Evolutionary conservation across 2,888 invertebrate genomes (phyloP), one percentile per base, ranked within the genome.

Genomic region (Drosophila austrosaltans): DNA sequence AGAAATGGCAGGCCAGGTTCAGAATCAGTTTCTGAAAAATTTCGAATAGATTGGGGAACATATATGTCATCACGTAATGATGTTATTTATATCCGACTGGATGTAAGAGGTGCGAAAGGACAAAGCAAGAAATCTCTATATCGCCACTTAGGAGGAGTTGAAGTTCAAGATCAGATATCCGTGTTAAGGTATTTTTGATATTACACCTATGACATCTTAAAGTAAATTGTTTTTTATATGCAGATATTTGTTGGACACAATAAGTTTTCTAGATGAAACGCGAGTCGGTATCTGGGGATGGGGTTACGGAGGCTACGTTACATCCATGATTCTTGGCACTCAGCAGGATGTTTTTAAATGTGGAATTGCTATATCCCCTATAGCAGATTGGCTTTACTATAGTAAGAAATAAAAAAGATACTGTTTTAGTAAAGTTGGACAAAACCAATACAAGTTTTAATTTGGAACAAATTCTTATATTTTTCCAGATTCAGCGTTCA

Each of bases 381-480:
- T 98, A 84, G 96, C 98, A 40, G 98, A 98, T 93, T 99, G 98
- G 98, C 94, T 97, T 63, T 98, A 96, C 93, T 98, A 98, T 91
- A 98, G 98, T 98, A 92, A 95, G 96, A 44, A 6, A 32, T 10
- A 16, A 10, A 2, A 16, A 10, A 10, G 4, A 40, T 28, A 20
- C 8, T 20, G 1, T 32, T 36, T 22, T 7, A 3, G 30, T 20
- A 8, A 2, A 53, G 30, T 7, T 36, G 30, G 16, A 57, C 28
- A 22, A 5, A 30, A 30, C 3, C 3, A 1, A 30, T 30, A 28
- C 30, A 5, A 5, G 3, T 30, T 5, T 30, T 5, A 30, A 30
- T 1, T 3, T 30, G 3, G 30, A 30, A 30, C 6, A 8, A 48
- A 10, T 22, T 28, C 30, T n/a, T n/a, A 28, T 36, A n/a, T 64